These are phyloP conservation scores for Mercenaria mercenaria DNA, from an alignment of 1,140 invertebrate genomes.

Conservation along the genomic window DNA sequence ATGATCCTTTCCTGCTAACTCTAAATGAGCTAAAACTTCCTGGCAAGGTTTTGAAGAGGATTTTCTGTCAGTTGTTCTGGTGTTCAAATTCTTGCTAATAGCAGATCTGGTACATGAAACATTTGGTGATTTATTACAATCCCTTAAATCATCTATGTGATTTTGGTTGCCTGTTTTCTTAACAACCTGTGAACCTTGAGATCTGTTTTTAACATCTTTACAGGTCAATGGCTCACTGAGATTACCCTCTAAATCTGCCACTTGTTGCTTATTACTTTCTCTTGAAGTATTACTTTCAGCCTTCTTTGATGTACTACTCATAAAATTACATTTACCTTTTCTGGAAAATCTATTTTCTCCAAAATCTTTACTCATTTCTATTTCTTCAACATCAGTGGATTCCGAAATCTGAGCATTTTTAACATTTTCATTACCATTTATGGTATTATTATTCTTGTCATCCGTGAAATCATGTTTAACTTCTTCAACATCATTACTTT, in stretches of 20 bases:
- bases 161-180: constrained; percentile 17
- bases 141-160: constrained; percentile 30
- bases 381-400: background rate
- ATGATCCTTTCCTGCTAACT: background rate
- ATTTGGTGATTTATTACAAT: constrained; percentile 25
- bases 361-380: background rate
- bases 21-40: constrained; percentile 40
- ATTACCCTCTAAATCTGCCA: background rate
- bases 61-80: constrained; percentile 9
- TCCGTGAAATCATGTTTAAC: background rate
- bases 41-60: background rate
- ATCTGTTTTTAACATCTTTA: constrained; percentile 7
- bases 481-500: background rate
- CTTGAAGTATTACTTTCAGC: background rate
- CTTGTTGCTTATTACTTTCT: background rate
- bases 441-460: constrained; percentile 1
- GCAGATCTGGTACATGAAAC: background rate
- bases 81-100: background rate
- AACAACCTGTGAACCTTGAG: background rate
- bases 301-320: background rate
- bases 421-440: background rate
- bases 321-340: background rate
- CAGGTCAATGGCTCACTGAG: constrained; percentile 9
- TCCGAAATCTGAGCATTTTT: background rate
- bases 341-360: background rate